Percentiles rank a stretch among this genome's conserved stretches.
phyloP scores from a whole-genome alignment of 2,113 vertebrate genomes.

The Corapipo altera region DNA sequence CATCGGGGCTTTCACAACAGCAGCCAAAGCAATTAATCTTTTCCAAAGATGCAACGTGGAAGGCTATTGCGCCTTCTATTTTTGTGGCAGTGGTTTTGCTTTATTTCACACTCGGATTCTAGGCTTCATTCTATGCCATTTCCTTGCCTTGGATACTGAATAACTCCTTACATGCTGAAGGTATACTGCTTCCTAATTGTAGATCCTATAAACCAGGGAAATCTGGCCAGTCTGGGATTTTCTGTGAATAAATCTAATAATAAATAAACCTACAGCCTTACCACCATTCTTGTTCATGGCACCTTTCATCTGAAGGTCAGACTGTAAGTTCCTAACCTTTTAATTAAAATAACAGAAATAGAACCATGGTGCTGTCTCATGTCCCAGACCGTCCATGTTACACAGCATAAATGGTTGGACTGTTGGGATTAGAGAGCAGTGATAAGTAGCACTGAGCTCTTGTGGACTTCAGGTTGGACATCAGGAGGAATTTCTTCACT shows the following conservation, averaged over 20 bases:
- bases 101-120: background rate
- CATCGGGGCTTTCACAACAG: slow-evolving; percentile 41
- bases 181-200: background rate
- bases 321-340: background rate
- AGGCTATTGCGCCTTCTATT: slow-evolving; percentile 7
- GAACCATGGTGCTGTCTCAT: background rate
- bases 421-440: background rate
- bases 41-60: slow-evolving; percentile 25
- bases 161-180: background rate
- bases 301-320: background rate
- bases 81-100: slow-evolving; percentile 36
- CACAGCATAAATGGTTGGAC: background rate
- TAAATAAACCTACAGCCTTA: background rate
- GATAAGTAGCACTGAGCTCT: background rate
- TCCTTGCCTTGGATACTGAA: background rate
- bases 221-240: background rate
- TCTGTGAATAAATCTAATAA: background rate
- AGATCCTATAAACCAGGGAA: background rate
- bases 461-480: background rate
- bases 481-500: background rate
- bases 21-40: slow-evolving; percentile 45
- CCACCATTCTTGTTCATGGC: background rate
- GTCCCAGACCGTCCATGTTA: background rate
- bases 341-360: background rate
- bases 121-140: background rate